A percentile compares a stretch with the other conserved stretches of the same genome.
Conservation (phyloP, 2,888 invertebrate genomes). For the Apamea anceps region DNA sequence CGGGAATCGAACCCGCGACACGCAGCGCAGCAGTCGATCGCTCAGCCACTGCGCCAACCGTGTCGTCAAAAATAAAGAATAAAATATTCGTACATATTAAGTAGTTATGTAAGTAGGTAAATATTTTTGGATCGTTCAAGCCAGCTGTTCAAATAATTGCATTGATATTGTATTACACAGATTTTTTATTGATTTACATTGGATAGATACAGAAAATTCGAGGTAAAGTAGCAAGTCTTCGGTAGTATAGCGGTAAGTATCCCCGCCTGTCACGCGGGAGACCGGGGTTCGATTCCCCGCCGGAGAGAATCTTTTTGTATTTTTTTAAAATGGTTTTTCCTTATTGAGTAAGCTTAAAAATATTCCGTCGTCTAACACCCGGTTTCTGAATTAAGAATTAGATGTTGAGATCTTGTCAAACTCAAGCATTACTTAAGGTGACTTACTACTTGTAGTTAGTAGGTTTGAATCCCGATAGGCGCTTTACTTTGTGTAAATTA, state of each 20-base stretch:
- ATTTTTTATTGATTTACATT: not conserved
- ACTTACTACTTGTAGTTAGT: not conserved
- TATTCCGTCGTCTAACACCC: not conserved
- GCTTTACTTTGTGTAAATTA: not conserved
- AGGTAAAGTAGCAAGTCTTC: accelerated
- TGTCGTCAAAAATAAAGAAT: no score
- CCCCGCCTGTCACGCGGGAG: slow-evolving; percentile 91
- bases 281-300: slow-evolving; percentile 72
- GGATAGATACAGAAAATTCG: not conserved
- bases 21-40: no score
- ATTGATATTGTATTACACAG: not conserved
- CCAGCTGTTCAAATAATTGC: not conserved
- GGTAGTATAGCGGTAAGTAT: slow-evolving; percentile 90
- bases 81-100: no score
- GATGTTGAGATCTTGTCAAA: not conserved
- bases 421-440: not conserved
- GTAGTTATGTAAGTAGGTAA: not conserved
- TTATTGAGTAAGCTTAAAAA: no score
- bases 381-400: not conserved
- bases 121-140: not conserved
- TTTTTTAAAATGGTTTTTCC: no score
- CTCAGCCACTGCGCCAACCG: no score
- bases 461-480: not conserved
- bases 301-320: slow-evolving; percentile 65
- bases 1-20: no score